Conservation (phyloP, 2,888 invertebrate species). For the Chorisops tibialis region DNA sequence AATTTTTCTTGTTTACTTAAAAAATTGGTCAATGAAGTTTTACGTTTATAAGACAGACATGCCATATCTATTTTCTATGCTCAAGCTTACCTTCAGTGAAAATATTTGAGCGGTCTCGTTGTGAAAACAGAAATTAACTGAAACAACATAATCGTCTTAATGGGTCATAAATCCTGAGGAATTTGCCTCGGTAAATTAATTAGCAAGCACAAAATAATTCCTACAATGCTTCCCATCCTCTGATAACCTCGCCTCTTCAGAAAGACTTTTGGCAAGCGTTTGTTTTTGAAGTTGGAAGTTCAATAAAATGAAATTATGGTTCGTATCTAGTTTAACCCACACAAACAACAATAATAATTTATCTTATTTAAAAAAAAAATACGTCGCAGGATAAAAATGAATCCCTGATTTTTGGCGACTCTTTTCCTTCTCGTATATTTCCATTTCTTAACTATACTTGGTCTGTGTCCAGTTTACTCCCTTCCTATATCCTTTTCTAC, state of each 20-base stretch:
- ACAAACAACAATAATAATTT: conserved; percentile 3
- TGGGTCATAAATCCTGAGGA: conserved; percentile 22
- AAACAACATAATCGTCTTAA: conserved; percentile 25
- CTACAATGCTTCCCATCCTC: too few species aligned
- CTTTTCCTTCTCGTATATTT: conserved; percentile 12
- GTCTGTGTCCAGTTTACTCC: conserved; percentile 21
- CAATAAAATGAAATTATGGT: conserved; percentile 23
- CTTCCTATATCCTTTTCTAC: background rate
- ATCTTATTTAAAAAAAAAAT: conserved; percentile 19
- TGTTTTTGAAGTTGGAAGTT: background rate
- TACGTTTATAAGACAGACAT: too few species aligned
- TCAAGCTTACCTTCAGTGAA: too few species aligned
- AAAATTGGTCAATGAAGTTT: too few species aligned
- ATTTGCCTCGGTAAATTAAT: conserved; percentile 22
- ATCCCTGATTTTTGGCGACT: conserved; percentile 21
- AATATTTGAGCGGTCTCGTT: background rate
- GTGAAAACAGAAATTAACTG: conserved; percentile 12
- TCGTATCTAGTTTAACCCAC: background rate
- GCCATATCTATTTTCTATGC: too few species aligned
- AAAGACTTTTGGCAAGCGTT: conserved; percentile 13
- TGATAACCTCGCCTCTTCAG: background rate
- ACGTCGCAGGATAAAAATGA: conserved; percentile 10
- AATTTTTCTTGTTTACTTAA: too few species aligned
- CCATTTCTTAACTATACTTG: conserved; percentile 4
- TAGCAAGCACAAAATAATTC: conserved; percentile 14